Evolutionary conservation across 2,797 vertebrate genomes (phyloP).

Genomic region (Diceros bicornis): DNA sequence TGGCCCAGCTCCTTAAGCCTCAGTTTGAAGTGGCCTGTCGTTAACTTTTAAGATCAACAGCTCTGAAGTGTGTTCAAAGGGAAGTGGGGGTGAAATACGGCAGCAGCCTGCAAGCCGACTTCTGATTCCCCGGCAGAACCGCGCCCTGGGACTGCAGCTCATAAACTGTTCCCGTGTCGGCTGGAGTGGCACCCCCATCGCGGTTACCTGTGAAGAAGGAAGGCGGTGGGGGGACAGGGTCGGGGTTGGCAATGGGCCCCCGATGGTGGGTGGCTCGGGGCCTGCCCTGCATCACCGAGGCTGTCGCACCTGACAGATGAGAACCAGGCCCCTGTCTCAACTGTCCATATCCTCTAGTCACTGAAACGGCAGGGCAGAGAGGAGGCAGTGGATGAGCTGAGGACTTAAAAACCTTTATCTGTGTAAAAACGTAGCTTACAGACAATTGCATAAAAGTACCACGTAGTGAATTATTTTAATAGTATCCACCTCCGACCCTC

Average conservation of each 20-base stretch:
- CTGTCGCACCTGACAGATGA: neutral
- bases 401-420: neutral
- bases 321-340: neutral
- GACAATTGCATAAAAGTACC: too few relatives aligned
- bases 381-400: neutral
- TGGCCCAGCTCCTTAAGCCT: neutral
- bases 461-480: neutral
- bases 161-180: too few relatives aligned
- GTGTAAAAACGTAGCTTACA: neutral
- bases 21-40: neutral
- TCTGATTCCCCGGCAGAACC: neutral
- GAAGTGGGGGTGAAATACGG: neutral
- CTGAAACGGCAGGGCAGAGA: too few relatives aligned
- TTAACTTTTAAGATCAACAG: neutral
- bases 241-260: neutral
- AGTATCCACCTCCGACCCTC: too few relatives aligned
- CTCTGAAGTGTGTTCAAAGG: neutral
- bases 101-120: neutral
- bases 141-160: rapidly evolving
- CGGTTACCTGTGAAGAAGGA: neutral
- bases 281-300: rapidly evolving
- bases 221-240: rapidly evolving
- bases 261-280: rapidly evolving
- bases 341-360: rapidly evolving
- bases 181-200: rapidly evolving